Evolutionary conservation across 2,797 vertebrate species (phyloP).

Genomic region (Sitta carolinensis): DNA sequence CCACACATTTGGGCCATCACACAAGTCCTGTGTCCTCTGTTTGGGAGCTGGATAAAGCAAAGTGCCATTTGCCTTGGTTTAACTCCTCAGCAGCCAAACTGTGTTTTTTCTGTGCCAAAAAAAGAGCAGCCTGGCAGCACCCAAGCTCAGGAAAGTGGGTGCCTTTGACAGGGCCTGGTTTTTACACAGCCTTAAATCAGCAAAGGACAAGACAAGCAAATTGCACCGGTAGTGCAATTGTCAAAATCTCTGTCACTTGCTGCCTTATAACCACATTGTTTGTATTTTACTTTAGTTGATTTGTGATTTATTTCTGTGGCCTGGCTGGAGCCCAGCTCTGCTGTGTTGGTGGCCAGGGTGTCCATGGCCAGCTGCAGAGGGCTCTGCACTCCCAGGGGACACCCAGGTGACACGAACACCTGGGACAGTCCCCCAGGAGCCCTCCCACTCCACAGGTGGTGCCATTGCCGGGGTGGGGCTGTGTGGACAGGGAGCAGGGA

Average conservation of each 20-base stretch:
- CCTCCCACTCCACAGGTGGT: not conserved
- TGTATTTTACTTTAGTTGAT: not conserved
- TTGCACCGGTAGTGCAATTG: not conserved
- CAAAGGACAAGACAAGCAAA: not conserved
- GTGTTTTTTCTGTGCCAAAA: not conserved
- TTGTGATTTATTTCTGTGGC: not conserved
- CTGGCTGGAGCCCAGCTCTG: not conserved
- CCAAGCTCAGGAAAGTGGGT: not conserved
- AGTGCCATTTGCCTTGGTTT: not conserved
- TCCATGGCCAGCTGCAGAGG: not conserved
- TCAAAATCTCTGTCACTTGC: not conserved
- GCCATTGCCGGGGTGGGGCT: fast-evolving
- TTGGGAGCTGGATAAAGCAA: not conserved
- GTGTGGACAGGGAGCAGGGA: not conserved
- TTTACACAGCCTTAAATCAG: not conserved
- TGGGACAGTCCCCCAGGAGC: not conserved
- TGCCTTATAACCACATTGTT: not conserved
- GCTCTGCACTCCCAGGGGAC: not conserved
- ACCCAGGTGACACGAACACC: not conserved
- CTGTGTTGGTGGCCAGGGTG: not conserved
- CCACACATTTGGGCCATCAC: not conserved
- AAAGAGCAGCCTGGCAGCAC: not conserved
- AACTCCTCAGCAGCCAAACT: not conserved
- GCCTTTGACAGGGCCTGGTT: not conserved
- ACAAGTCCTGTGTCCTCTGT: not conserved